Evolutionary conservation across 2,113 vertebrate genomes (phyloP), one percentile per base, ranked within the genome.

Genomic region (Neomonachus schauinslandi): DNA sequence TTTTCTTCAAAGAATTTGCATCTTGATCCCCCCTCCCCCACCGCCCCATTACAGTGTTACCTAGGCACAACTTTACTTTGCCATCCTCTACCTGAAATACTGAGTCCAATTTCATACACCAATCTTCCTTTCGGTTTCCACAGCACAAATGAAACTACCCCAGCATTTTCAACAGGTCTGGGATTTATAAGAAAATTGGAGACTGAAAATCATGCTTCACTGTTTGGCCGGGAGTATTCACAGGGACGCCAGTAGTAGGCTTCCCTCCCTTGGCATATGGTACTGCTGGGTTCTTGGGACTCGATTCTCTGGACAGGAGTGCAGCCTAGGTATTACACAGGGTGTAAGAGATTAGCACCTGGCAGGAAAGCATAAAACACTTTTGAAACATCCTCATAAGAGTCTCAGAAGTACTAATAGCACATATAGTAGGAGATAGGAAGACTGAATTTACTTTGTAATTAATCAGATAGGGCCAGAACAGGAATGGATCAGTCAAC

Each of bases 371-470:
- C 83, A 11, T 4, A 46, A 28, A 22, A 76, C 18, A 22, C 72
- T 74, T 59, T 9, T 65, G 49, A 83, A 77, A 36, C 16, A 5
- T 19, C 36, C 72, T 46, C 49, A 4, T 5, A n/a, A 57, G 24
- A 33, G 3, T 39, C 51, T 69, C 24, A 84, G 79, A 55, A 84
- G n/a, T 11, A 22, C 26, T n/a, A 21, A 55, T 2, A 39, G 19
- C 0, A 22, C 53, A 1, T 3, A 0, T 11, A 3, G 13, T 28
- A 46, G 36, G 6, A 31, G 21, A 61, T 0, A 7, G 8, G 11
- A 42, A 71, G 21, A 0, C 21, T 36, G 28, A 36, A n/a, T 46
- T 65, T 14, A 51, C 24, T 61, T 7, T 77, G 31, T 21, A 57
- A n/a, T 28, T 31, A 57, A n/a, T 28, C 28, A 69, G 46, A 3